A percentile compares a stretch with the other conserved stretches of the same genome.
Evolutionary conservation across 2,888 invertebrate species (phyloP).

Genomic region (Eilema depressum): DNA sequence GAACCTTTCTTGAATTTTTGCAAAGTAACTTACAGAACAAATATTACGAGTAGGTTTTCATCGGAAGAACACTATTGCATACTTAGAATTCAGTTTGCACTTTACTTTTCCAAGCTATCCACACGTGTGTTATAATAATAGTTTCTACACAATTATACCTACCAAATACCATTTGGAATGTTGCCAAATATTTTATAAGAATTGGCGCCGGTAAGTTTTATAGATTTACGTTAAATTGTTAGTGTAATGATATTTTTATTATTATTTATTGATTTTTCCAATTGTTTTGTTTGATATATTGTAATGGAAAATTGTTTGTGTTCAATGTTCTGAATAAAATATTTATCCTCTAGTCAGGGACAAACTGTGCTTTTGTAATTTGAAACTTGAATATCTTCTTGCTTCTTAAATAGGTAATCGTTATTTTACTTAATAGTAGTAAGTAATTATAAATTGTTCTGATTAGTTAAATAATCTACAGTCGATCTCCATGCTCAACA

Average conservation of each 20-base stretch:
- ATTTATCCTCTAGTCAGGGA: neutral
- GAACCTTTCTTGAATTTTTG: neutral
- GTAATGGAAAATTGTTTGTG: neutral
- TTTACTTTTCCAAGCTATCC: neutral
- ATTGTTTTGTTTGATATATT: neutral
- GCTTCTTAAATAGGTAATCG: too few species aligned
- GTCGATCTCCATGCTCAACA: too few species aligned
- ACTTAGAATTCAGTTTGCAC: neutral
- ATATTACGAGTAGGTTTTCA: neutral
- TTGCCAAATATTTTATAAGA: slow-evolving; percentile 4
- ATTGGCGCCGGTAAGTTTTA: neutral
- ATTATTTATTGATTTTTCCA: neutral
- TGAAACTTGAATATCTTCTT: neutral
- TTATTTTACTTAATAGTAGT: too few species aligned
- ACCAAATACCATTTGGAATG: neutral
- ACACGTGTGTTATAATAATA: neutral
- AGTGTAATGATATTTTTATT: neutral
- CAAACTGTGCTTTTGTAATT: neutral
- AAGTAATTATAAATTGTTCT: too few species aligned
- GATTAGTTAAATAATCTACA: too few species aligned
- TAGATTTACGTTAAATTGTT: neutral
- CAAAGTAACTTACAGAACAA: neutral
- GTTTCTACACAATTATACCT: neutral
- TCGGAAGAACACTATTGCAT: neutral
- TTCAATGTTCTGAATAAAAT: neutral